phyloP scores from a whole-genome alignment of 2,113 vertebrate species.

The Heterotis niloticus region DNA sequence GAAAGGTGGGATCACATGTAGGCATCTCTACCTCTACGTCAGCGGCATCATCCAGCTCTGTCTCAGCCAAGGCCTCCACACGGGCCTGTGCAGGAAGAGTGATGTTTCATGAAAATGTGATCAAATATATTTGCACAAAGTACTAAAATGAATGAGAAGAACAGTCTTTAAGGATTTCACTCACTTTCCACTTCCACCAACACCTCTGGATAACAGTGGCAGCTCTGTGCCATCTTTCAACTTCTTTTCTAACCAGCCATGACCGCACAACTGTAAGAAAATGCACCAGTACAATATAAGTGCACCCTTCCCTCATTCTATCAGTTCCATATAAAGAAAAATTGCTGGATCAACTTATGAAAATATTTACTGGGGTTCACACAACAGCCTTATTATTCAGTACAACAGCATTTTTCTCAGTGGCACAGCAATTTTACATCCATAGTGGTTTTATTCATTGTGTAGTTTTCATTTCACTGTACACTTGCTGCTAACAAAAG shows the following conservation, averaged over 20 bases:
- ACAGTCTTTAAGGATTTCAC: conserved; percentile 30
- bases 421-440: no score
- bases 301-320: background rate
- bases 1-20: conserved; percentile 23
- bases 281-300: background rate
- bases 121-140: no score
- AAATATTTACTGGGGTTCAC: no score
- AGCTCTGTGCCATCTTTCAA: conserved; percentile 68
- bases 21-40: conserved; percentile 50
- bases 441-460: no score
- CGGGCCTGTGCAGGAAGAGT: conserved; percentile 48
- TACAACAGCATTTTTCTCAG: no score
- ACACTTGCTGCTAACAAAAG: no score
- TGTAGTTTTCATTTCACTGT: no score
- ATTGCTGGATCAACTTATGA: no score
- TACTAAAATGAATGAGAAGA: background rate
- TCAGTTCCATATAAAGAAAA: background rate
- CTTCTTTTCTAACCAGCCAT: conserved; percentile 75
- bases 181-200: conserved; percentile 87
- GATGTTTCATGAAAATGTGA: background rate
- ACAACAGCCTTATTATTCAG: no score
- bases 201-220: conserved; percentile 65
- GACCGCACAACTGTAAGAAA: conserved; percentile 68
- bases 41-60: conserved; percentile 74
- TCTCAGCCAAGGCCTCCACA: conserved; percentile 70